Evolutionary conservation across 2,888 invertebrate genomes (phyloP).

Genomic region (Auanema freiburgensis): DNA sequence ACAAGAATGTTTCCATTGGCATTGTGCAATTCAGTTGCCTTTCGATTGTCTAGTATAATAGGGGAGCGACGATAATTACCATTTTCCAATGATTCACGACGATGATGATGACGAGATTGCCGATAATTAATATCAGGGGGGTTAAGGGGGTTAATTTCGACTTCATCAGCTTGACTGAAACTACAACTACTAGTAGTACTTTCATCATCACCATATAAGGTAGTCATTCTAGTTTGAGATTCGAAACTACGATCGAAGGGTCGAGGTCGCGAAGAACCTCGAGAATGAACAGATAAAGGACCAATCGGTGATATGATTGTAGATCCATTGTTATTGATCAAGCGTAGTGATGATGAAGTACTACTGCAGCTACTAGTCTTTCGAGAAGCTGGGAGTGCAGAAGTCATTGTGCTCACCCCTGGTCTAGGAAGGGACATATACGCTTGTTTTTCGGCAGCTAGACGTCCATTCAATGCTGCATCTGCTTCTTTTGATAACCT

Average conservation of each 20-base stretch:
- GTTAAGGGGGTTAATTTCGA: too few species aligned
- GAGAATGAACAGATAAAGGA: neutral
- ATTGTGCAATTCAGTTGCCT: too few species aligned
- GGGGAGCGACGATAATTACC: neutral
- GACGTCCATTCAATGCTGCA: slow-evolving; percentile 60
- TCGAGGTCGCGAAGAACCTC: slow-evolving; percentile 1
- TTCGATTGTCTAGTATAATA: too few species aligned
- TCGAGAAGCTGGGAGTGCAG: neutral
- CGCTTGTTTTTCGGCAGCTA: slow-evolving; percentile 74
- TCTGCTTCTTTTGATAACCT: slow-evolving; percentile 67
- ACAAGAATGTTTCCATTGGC: too few species aligned
- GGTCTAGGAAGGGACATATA: slow-evolving; percentile 93
- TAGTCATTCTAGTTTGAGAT: slow-evolving; percentile 17
- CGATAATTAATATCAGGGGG: neutral
- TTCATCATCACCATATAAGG: slow-evolving; percentile 11
- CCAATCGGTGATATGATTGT: slow-evolving; percentile 19
- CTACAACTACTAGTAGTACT: neutral
- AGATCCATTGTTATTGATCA: slow-evolving; percentile 12
- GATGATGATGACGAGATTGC: slow-evolving; percentile 6
- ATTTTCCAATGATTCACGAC: slow-evolving; percentile 22
- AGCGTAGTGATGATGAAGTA: slow-evolving; percentile 20
- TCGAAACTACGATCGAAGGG: slow-evolving; percentile 22
- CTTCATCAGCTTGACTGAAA: neutral
- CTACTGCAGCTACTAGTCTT: slow-evolving; percentile 3
- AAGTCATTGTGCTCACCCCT: slow-evolving; percentile 73